phyloP scores from a whole-genome alignment of 2,113 vertebrate species.

The Tonatia bakeri region DNA sequence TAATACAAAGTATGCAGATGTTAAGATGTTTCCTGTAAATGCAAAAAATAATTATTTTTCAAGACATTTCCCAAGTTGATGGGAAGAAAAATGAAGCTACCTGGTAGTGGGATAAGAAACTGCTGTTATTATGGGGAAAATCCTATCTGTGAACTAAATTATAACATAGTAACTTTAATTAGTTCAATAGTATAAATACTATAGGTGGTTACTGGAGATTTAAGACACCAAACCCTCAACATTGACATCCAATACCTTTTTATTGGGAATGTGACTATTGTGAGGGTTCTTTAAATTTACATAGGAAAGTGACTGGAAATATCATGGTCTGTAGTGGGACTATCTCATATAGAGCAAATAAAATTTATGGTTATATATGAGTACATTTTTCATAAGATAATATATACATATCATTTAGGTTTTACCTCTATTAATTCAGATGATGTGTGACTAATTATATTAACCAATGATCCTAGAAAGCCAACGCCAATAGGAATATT shows the following conservation, averaged over 20 bases:
- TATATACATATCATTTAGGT: neutral
- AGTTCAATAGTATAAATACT: neutral
- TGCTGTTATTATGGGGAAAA: neutral
- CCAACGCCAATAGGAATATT: neutral
- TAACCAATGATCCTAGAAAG: constrained; percentile 2
- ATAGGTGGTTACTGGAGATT: neutral
- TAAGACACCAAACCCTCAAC: neutral
- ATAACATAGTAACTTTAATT: neutral
- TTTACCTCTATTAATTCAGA: neutral
- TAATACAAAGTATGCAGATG: neutral
- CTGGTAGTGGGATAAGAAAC: neutral
- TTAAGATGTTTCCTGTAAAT: neutral
- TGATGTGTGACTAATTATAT: neutral
- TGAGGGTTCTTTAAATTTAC: neutral
- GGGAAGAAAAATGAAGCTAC: neutral
- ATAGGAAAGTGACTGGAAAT: neutral
- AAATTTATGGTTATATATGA: neutral
- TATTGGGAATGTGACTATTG: neutral
- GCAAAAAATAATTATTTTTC: neutral
- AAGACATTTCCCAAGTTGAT: neutral
- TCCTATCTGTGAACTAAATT: neutral
- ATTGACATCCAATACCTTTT: neutral
- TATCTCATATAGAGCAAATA: neutral
- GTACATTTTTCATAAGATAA: neutral
- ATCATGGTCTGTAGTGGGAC: neutral